Conservation (phyloP, 2,797 vertebrate genomes). For the Astyanax mexicanus region DNA sequence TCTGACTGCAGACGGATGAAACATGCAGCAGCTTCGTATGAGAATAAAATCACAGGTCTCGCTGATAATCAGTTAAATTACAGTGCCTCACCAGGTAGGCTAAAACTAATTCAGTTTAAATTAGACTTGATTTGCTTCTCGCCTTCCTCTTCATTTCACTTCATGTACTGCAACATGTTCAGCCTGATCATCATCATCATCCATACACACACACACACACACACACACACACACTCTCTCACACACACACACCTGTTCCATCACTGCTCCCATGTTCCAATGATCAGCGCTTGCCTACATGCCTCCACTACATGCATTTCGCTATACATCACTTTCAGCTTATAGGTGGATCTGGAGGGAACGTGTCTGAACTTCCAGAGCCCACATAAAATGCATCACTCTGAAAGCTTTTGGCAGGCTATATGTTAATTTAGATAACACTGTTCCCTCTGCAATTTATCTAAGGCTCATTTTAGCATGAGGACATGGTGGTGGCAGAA, state of each 20-base stretch:
- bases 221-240: neutral
- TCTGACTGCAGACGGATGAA: neutral
- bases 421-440: conserved; percentile 36
- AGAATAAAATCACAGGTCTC: neutral
- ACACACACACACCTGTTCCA: conserved; percentile 15
- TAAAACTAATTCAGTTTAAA: conserved; percentile 1
- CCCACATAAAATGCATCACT: conserved; percentile 1
- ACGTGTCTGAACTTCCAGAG: neutral
- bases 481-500: conserved; percentile 20
- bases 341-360: conserved; percentile 1
- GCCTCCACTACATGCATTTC: neutral
- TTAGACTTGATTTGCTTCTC: conserved; percentile 37
- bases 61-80: conserved; percentile 2
- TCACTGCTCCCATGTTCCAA: neutral
- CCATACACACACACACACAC: conserved; percentile 7
- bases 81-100: neutral
- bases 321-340: neutral
- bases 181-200: conserved; percentile 18
- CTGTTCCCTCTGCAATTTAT: conserved; percentile 32
- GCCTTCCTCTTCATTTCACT: conserved; percentile 41
- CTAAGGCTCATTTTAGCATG: conserved; percentile 31
- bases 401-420: conserved; percentile 24
- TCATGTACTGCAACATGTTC: conserved; percentile 21
- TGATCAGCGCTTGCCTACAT: neutral
- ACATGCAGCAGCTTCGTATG: neutral